These are phyloP conservation scores for Seira musarum DNA, from an alignment of 2,888 invertebrate genomes.

Conservation along the genomic window DNA sequence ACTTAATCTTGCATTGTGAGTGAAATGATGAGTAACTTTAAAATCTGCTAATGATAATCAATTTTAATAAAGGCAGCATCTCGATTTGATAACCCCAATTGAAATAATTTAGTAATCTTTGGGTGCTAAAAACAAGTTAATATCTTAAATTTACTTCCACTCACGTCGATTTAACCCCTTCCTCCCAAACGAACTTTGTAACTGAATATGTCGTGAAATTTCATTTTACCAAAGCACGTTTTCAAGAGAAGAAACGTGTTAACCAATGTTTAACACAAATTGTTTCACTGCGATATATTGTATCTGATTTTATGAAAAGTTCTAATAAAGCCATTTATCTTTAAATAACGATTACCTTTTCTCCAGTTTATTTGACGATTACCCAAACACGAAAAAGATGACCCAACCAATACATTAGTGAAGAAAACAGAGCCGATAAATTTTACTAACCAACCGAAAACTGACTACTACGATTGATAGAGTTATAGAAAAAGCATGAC, in stretches of 20 bases:
- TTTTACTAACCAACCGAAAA: constrained; percentile 44
- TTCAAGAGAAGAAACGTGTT: neutral
- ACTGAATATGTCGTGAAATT: too few species aligned
- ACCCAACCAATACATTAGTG: neutral
- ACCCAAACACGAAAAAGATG: neutral
- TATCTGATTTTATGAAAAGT: neutral
- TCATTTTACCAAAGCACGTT: neutral
- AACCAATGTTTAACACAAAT: neutral
- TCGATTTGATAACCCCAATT: too few species aligned
- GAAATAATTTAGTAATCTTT: too few species aligned
- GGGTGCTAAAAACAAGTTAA: too few species aligned
- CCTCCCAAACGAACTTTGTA: too few species aligned
- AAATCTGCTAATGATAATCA: neutral
- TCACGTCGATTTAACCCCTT: too few species aligned
- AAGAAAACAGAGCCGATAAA: too few species aligned
- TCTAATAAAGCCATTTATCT: neutral
- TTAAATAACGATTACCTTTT: too few species aligned
- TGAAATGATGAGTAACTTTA: constrained; percentile 1
- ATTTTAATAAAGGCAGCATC: too few species aligned
- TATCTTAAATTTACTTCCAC: too few species aligned
- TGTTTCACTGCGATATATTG: neutral
- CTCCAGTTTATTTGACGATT: too few species aligned
- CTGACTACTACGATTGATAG: constrained; percentile 19
- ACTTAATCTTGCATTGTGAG: neutral
- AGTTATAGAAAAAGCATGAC: constrained; percentile 27